A percentile compares a stretch with the other conserved stretches of the same genome.
Conservation (phyloP, 2,888 invertebrate species). For the Orthosia cruda region DNA sequence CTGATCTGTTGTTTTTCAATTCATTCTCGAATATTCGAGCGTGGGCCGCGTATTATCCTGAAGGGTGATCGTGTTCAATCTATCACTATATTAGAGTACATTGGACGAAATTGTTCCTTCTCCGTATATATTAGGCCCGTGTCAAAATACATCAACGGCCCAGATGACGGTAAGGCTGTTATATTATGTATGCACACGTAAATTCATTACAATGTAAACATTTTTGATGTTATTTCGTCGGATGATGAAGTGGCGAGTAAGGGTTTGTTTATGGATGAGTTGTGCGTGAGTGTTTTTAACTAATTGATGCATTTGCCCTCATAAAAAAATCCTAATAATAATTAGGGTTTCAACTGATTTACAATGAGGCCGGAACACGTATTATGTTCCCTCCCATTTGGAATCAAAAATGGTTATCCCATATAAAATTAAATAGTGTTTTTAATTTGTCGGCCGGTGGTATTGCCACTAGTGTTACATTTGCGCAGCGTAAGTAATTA, state of each 20-base stretch:
- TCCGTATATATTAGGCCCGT: constrained; percentile 47
- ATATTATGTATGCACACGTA: constrained; percentile 55
- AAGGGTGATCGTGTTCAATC: constrained; percentile 66
- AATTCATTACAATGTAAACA: constrained; percentile 53
- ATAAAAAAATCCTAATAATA: neutral
- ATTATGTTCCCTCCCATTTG: neutral
- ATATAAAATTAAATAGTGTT: no score
- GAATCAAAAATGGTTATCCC: no score
- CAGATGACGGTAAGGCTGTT: constrained; percentile 33
- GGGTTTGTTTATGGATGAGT: constrained; percentile 3
- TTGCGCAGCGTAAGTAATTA: neutral
- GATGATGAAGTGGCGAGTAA: constrained; percentile 14
- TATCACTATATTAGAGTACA: constrained; percentile 63
- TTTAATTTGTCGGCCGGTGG: no score
- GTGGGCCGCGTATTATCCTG: constrained; percentile 53
- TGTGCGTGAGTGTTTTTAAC: constrained; percentile 15
- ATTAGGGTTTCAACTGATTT: neutral
- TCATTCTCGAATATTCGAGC: constrained; percentile 45
- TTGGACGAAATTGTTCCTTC: constrained; percentile 57
- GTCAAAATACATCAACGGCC: constrained; percentile 50
- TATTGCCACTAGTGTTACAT: neutral
- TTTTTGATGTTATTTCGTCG: constrained; percentile 31
- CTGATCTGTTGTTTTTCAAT: constrained; percentile 71
- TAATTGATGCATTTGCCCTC: constrained; percentile 2
- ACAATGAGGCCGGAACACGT: neutral